phyloP scores from a whole-genome alignment of 1,140 invertebrate species.

The Cecropterus lyciades region DNA sequence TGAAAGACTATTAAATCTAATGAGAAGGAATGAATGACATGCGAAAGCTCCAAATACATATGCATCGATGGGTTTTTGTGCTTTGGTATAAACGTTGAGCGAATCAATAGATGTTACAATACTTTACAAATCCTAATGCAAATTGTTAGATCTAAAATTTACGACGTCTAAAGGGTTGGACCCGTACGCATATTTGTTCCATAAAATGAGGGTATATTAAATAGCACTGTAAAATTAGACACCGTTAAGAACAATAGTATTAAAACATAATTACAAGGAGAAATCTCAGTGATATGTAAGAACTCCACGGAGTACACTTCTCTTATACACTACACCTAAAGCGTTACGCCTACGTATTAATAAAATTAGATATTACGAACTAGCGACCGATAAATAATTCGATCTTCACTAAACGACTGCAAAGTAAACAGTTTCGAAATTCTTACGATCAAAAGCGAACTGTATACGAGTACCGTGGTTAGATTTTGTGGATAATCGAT shows the following conservation, averaged over 20 bases:
- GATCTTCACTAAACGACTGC: slow-evolving; percentile 50
- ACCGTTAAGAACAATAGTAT: slow-evolving; percentile 57
- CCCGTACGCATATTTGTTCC: slow-evolving; percentile 79
- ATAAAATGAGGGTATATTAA: slow-evolving; percentile 69
- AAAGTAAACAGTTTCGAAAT: slow-evolving; percentile 48
- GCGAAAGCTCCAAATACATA: slow-evolving; percentile 69
- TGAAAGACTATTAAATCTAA: slow-evolving; percentile 83
- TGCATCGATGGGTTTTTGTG: slow-evolving; percentile 83
- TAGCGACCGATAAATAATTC: slow-evolving; percentile 63
- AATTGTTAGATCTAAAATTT: slow-evolving; percentile 76
- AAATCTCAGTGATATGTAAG: slow-evolving; percentile 84
- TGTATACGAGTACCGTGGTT: slow-evolving; percentile 28
- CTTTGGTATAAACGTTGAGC: slow-evolving; percentile 84
- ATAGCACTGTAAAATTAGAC: slow-evolving; percentile 70
- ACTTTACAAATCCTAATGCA: slow-evolving; percentile 79
- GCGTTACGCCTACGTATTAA: slow-evolving; percentile 72
- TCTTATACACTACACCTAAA: slow-evolving; percentile 78
- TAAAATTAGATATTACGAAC: slow-evolving; percentile 69
- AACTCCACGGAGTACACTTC: slow-evolving; percentile 78
- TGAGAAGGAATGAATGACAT: slow-evolving; percentile 66
- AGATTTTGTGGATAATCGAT: neutral
- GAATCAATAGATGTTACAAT: slow-evolving; percentile 75
- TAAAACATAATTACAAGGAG: slow-evolving; percentile 78
- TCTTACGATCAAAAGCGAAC: slow-evolving; percentile 42
- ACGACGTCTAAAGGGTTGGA: slow-evolving; percentile 82